phyloP scores from a whole-genome alignment of 64 coral and sea anemone genomes.

The Montipora foliosa region DNA sequence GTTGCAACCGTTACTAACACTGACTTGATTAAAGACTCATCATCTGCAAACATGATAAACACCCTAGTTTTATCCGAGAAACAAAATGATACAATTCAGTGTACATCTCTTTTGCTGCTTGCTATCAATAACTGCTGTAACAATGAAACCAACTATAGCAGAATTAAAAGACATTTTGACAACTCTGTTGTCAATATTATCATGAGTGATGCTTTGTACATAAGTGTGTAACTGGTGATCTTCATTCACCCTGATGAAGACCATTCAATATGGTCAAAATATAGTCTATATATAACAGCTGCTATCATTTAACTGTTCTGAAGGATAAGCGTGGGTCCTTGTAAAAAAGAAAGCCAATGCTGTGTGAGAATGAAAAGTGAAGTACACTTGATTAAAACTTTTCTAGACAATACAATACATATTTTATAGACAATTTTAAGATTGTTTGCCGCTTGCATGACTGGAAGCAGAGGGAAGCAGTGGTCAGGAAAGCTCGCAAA shows the following conservation, averaged over 20 bases:
- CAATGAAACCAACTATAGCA: not conserved
- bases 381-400: not conserved
- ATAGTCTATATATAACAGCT: not conserved
- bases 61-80: not conserved
- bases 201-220: not conserved
- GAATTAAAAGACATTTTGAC: not conserved
- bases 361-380: not conserved
- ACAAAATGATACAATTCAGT: not conserved
- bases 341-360: not conserved
- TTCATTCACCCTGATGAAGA: not conserved
- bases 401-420: not conserved
- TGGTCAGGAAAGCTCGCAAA: not conserved
- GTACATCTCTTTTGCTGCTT: not conserved
- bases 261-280: not conserved
- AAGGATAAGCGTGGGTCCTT: not conserved
- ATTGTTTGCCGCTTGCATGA: too few species aligned
- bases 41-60: not conserved
- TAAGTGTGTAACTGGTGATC: not conserved
- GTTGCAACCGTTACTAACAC: not conserved
- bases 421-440: not conserved
- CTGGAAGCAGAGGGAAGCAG: too few species aligned
- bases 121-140: not conserved
- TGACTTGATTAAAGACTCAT: not conserved
- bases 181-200: not conserved
- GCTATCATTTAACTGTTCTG: not conserved